These are phyloP conservation scores for Sphaeramia orbicularis DNA, from an alignment of 2,797 vertebrate species.

Conservation along the genomic window DNA sequence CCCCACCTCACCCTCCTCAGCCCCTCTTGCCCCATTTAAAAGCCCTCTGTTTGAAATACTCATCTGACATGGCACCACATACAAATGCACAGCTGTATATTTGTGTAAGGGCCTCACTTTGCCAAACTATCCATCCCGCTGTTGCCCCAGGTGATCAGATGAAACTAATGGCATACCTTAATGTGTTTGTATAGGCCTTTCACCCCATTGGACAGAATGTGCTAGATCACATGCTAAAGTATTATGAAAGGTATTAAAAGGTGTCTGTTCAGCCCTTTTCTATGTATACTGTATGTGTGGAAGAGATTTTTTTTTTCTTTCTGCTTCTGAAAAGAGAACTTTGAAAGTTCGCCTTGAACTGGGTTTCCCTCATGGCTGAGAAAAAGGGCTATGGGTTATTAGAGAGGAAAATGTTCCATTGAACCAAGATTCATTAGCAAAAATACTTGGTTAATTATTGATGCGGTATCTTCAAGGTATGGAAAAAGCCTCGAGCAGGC, in stretches of 20 bases:
- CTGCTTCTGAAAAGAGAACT: conserved; percentile 21
- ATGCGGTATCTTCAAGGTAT: conserved; percentile 59
- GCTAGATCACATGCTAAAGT: conserved; percentile 34
- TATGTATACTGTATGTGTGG: not conserved
- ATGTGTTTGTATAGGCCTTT: conserved; percentile 77
- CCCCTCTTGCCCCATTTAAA: conserved; percentile 63
- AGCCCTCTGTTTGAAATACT: conserved; percentile 76
- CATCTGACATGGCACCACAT: conserved; percentile 70
- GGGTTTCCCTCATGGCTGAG: conserved; percentile 15
- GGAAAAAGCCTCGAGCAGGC: conserved; percentile 46
- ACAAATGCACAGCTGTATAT: conserved; percentile 78
- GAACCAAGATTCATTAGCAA: conserved; percentile 54
- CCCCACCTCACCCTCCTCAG: conserved; percentile 26
- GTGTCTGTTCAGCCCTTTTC: conserved; percentile 41
- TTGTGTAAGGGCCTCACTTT: conserved; percentile 69
- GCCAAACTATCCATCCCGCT: conserved; percentile 68
- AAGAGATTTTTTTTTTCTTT: conserved; percentile 36
- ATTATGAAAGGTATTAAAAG: conserved; percentile 42
- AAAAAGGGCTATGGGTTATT: conserved; percentile 37
- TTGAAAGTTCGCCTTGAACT: conserved; percentile 39
- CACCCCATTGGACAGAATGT: conserved; percentile 49
- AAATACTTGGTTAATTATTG: conserved; percentile 64
- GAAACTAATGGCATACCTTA: conserved; percentile 74
- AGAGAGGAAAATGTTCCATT: conserved; percentile 53
- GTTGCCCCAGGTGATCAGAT: conserved; percentile 76